Base-by-base conservation (phyloP, 2,113 vertebrate species). In the human region DNA sequence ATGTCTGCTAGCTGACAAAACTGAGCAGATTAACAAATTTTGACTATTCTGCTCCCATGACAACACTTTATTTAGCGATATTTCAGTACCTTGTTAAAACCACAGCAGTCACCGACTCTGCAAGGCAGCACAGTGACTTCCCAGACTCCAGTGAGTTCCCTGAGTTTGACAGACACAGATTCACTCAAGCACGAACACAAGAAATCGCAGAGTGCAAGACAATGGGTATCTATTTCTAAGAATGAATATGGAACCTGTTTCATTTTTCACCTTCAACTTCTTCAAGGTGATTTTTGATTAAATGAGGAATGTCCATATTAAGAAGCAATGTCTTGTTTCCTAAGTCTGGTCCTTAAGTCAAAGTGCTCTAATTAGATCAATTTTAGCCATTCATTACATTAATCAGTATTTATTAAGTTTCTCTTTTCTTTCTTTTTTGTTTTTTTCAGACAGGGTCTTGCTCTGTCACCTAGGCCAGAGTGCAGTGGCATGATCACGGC, bases 311-410 rank as follows among this genome's bases (percentile, higher is more conserved):
- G 45, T 59, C 43, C 75, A 3, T 86, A 76, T 43, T 72, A 88
- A 68, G 86, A 43, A 88, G 11, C 3, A 59, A 68, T 50, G 48
- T 61, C 38, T 96, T 73, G 6, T 84, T 94, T 93, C 16, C n/a
- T 57, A 70, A 93, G 48, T 75, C 7, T 90, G 40, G 10, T 73
- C 52, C 66, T 88, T 90, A 73, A 80, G 8, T 59, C 75, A 82
- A 92, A 85, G 61, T 93, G 17, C 5, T 87, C 40, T 48, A 68
- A 45, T n/a, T 84, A 90, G 23, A 35, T 81, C 18, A 80, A 6
- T 88, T 95, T 93, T 88, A 93, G 72, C 75, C 22, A 89, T 64
- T 94, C 38, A 81, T 75, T 83, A 68, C 17, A 85, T 85, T 89
- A 72, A 55, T 38, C 35, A 45, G 13, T 82, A 32, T 81, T 70